Base-by-base conservation (phyloP, 2,888 invertebrate species). In the Hypselothyrea guttata region DNA sequence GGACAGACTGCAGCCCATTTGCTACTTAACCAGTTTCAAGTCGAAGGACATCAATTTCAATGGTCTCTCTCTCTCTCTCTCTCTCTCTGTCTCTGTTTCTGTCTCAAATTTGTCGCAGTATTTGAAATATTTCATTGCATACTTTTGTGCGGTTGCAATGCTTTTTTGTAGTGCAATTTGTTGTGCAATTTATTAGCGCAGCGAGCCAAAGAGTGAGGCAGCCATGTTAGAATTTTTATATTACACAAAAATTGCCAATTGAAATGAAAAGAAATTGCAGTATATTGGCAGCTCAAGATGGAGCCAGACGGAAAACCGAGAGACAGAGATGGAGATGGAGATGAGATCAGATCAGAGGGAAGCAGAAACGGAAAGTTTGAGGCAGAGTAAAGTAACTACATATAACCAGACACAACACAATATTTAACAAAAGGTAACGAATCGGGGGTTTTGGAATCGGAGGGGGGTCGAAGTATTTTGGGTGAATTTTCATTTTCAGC, bases 71-170 rank as follows among this genome's bases (percentile, higher is more conserved):
- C 8, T 12, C 41, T 28, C 13, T 41, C 27, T 27, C 40, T 27
- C 11, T 27, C 2, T n/a, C 40, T 22, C 41, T 42, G 4, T 41
- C 53, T n/a, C n/a, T n/a, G n/a, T n/a, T n/a, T n/a, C n/a, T n/a
- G n/a, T n/a, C n/a, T n/a, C n/a, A n/a, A n/a, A 52, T 54, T 78
- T 76, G 68, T 71, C 66, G 63, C 75, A 54, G 70, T 72, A 60
- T 49, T 75, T 72, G 55, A 75, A 56, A 67, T 75, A 64, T 75
- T 75, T 78, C 78, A 82, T 78, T 82, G 78, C 78, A 66, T 64
- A 64, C 64, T 82, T 77, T 75, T 60, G 67, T 70, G 77, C 58
- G 78, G 62, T 64, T 44, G 69, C 62, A 42, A 38, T 38, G 11
- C 34, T 16, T 27, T 15, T 30, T 27, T 52, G 34, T 33, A 13